Conservation (phyloP, 2,113 vertebrate species). For the Hydropotes inermis region DNA sequence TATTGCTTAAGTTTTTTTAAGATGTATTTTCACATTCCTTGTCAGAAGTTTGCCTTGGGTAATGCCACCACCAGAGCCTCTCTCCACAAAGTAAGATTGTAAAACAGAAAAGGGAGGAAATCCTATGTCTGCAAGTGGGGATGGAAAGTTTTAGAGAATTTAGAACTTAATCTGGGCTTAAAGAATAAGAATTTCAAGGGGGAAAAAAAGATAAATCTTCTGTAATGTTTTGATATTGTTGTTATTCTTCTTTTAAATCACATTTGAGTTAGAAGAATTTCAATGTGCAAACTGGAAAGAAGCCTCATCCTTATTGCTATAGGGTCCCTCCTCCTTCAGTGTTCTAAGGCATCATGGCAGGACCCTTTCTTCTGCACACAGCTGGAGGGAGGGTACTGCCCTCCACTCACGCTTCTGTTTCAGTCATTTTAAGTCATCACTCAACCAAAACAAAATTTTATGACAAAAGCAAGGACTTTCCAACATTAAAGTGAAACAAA, state of each 20-base stretch:
- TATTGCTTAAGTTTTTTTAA: background rate
- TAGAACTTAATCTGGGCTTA: background rate
- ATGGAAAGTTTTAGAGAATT: background rate
- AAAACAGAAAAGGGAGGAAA: background rate
- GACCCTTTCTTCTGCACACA: background rate
- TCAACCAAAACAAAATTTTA: conserved; percentile 22
- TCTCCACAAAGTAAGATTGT: background rate
- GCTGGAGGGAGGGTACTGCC: background rate
- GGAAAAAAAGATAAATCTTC: background rate
- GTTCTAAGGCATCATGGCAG: no score
- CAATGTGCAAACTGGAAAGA: background rate
- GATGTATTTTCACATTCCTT: background rate
- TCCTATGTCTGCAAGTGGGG: background rate
- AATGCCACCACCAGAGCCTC: background rate
- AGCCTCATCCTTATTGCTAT: background rate
- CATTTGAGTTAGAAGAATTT: background rate
- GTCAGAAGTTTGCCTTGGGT: background rate
- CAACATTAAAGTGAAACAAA: background rate
- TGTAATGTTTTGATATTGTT: background rate
- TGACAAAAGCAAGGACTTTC: background rate
- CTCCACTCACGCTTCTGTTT: background rate
- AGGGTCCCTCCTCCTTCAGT: background rate
- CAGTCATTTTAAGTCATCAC: background rate
- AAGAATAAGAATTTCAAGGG: background rate
- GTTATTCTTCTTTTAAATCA: background rate